Percentiles rank a stretch among this genome's conserved stretches.
phyloP scores from a whole-genome alignment of 2,113 vertebrate genomes.

The Cyanoderma ruficeps region DNA sequence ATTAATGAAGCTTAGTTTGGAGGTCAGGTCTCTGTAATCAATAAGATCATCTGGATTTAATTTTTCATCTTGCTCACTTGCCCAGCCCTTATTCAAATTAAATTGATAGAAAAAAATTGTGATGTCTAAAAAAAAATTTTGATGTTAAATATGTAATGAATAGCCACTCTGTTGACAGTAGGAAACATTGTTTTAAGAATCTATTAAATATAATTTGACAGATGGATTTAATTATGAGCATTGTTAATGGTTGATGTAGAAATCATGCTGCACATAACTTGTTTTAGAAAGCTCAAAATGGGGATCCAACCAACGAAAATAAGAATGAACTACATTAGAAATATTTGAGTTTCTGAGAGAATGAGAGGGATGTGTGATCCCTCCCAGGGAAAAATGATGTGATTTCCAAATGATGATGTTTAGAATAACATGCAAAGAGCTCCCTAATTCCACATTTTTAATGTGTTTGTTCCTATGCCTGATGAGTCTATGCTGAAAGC shows the following conservation, averaged over 20 bases:
- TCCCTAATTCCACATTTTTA: background rate
- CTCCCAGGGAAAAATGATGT: background rate
- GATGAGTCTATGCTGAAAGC: background rate
- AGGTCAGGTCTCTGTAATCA: constrained; percentile 57
- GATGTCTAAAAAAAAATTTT: constrained; percentile 61
- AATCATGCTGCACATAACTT: constrained; percentile 39
- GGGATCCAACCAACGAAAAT: background rate
- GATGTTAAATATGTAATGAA: constrained; percentile 61
- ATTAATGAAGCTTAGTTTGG: constrained; percentile 53
- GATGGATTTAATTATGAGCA: constrained; percentile 57
- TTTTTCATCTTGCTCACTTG: constrained; percentile 57
- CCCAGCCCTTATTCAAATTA: constrained; percentile 32
- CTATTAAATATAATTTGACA: constrained; percentile 59
- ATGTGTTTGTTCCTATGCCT: background rate
- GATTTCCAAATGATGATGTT: background rate
- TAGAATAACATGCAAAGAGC: background rate
- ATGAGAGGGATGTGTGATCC: background rate
- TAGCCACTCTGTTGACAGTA: constrained; percentile 36
- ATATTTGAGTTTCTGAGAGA: background rate
- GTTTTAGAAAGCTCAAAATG: constrained; percentile 23
- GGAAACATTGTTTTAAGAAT: constrained; percentile 45
- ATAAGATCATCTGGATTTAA: constrained; percentile 41
- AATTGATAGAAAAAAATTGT: constrained; percentile 54
- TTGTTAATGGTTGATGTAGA: constrained; percentile 57
- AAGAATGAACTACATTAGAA: background rate